phyloP scores from a whole-genome alignment of 1,140 invertebrate genomes.

The Drosophila bocqueti region DNA sequence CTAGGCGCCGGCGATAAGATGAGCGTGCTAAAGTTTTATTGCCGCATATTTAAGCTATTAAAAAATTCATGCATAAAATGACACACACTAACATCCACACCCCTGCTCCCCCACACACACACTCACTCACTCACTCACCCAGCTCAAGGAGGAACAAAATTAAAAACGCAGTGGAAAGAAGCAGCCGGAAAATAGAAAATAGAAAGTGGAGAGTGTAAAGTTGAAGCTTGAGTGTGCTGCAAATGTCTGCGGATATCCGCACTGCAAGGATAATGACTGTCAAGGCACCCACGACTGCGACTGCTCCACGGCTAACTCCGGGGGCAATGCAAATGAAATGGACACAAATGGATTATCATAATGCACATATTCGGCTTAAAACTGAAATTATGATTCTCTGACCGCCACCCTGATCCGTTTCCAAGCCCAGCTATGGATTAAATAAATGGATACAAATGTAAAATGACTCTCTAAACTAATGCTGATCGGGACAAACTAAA shows the following conservation, averaged over 20 bases:
- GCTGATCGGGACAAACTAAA: no score
- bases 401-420: background rate
- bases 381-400: background rate
- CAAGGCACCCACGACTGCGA: background rate
- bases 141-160: slow-evolving; percentile 58
- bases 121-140: background rate
- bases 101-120: background rate
- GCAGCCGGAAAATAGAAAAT: slow-evolving; percentile 14
- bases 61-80: slow-evolving; percentile 83
- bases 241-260: slow-evolving; percentile 37
- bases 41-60: slow-evolving; percentile 83
- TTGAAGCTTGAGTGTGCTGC: slow-evolving; percentile 37
- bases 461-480: background rate
- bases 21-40: slow-evolving; percentile 83
- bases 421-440: background rate
- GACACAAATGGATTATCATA: slow-evolving; percentile 9
- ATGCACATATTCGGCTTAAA: slow-evolving; percentile 8
- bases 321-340: slow-evolving; percentile 6
- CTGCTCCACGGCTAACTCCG: background rate
- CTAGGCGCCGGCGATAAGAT: slow-evolving; percentile 75
- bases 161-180: slow-evolving; percentile 60
- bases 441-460: background rate
- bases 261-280: slow-evolving; percentile 6
- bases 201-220: slow-evolving; percentile 32
- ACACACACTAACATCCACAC: slow-evolving; percentile 53